These are phyloP conservation scores for Battus philenor DNA, from an alignment of 1,140 invertebrate genomes.

Conservation along the genomic window DNA sequence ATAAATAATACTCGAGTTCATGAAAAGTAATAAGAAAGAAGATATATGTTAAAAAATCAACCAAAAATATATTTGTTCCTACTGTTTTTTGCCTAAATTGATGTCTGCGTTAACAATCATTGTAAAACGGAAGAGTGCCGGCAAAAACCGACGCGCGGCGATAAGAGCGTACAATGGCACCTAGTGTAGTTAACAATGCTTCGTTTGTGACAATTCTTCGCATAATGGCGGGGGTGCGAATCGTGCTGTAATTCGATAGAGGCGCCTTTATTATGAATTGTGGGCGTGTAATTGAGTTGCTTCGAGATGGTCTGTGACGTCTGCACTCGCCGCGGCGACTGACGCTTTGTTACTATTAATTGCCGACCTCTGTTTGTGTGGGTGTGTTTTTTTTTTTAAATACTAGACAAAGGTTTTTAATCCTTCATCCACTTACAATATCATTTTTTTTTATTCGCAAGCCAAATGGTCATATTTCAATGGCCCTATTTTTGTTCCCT, in stretches of 20 bases:
- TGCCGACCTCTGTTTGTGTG: constrained; percentile 18
- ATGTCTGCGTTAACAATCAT: constrained; percentile 39
- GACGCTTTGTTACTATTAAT: constrained; percentile 9
- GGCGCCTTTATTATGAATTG: constrained; percentile 62
- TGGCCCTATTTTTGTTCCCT: too few species aligned
- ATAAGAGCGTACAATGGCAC: constrained; percentile 67
- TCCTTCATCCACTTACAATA: too few species aligned
- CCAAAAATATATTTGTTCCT: too few species aligned
- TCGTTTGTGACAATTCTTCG: constrained; percentile 73
- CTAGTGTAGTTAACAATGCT: constrained; percentile 70
- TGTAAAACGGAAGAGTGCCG: constrained; percentile 60
- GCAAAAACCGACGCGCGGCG: constrained; percentile 64
- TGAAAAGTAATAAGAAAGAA: too few species aligned
- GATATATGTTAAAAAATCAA: too few species aligned
- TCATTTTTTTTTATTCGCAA: too few species aligned
- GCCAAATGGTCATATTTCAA: too few species aligned
- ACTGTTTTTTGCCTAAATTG: constrained; percentile 23
- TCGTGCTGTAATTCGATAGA: constrained; percentile 64
- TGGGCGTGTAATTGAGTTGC: constrained; percentile 65
- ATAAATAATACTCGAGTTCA: too few species aligned
- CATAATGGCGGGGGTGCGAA: constrained; percentile 68
- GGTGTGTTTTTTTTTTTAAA: too few species aligned
- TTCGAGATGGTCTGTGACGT: constrained; percentile 21
- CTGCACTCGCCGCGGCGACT: constrained; percentile 3
- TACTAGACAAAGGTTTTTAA: too few species aligned